Evolutionary conservation across 2,888 invertebrate species (phyloP).

Genomic region (Pollenia amentaria): DNA sequence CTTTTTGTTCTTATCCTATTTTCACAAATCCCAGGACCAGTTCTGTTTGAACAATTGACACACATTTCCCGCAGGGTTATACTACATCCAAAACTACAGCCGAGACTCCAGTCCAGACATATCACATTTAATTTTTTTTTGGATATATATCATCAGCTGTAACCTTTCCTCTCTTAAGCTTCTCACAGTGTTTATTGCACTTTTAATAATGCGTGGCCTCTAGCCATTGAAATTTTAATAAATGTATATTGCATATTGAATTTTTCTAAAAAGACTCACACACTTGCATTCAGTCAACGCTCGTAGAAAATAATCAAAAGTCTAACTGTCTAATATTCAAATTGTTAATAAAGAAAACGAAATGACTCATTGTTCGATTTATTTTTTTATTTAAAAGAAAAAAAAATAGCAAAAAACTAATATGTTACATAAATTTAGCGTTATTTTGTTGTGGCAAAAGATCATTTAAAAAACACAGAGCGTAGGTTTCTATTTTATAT

Average conservation of each 20-base stretch:
- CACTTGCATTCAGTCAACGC: neutral
- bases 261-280: constrained; percentile 8
- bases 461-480: constrained; percentile 41
- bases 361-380: constrained; percentile 57
- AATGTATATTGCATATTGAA: constrained; percentile 62
- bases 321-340: constrained; percentile 57
- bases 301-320: constrained; percentile 48
- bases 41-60: no score
- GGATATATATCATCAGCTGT: no score
- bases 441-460: constrained; percentile 51
- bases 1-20: no score
- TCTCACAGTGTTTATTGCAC: constrained; percentile 32
- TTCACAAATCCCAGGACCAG: no score
- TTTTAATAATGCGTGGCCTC: constrained; percentile 67
- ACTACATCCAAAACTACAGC: no score
- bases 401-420: neutral
- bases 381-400: neutral
- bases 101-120: neutral
- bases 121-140: neutral
- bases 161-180: neutral
- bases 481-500: constrained; percentile 50
- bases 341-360: constrained; percentile 35
- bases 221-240: constrained; percentile 51
- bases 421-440: constrained; percentile 34
- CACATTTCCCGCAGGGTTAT: no score